Conservation (phyloP, 2,797 vertebrate species). For the Tamandua tetradactyla region DNA sequence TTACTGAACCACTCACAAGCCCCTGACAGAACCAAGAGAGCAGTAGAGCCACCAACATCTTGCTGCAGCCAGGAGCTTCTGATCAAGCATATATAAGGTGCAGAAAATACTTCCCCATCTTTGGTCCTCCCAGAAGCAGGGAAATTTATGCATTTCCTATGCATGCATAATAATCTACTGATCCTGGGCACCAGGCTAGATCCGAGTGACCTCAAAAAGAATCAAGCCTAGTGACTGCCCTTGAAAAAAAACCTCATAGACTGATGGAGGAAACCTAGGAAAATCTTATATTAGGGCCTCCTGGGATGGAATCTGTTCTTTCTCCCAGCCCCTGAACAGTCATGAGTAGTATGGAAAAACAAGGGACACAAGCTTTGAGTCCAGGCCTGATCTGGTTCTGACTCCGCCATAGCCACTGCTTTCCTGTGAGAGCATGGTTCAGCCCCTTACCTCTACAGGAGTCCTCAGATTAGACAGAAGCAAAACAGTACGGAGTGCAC, state of each 20-base stretch:
- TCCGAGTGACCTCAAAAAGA: neutral
- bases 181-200: neutral
- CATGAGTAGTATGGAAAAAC: constrained; percentile 5
- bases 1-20: constrained; percentile 49
- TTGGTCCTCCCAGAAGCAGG: neutral
- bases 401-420: constrained; percentile 37
- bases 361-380: constrained; percentile 36
- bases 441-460: neutral
- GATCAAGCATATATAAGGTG: constrained; percentile 16
- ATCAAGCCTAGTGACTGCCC: constrained; percentile 6
- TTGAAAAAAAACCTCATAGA: neutral
- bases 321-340: constrained; percentile 21
- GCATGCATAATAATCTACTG: neutral
- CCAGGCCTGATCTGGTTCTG: neutral
- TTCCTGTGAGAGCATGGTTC: neutral
- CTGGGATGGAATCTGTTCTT: neutral
- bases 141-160: constrained; percentile 19
- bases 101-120: constrained; percentile 35
- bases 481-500: constrained; percentile 37
- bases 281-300: neutral
- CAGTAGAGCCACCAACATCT: constrained; percentile 32
- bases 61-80: constrained; percentile 24
- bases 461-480: constrained; percentile 8
- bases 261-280: neutral
- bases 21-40: neutral